phyloP scores from a whole-genome alignment of 23 tunicate species.

The Corella eumyota region DNA sequence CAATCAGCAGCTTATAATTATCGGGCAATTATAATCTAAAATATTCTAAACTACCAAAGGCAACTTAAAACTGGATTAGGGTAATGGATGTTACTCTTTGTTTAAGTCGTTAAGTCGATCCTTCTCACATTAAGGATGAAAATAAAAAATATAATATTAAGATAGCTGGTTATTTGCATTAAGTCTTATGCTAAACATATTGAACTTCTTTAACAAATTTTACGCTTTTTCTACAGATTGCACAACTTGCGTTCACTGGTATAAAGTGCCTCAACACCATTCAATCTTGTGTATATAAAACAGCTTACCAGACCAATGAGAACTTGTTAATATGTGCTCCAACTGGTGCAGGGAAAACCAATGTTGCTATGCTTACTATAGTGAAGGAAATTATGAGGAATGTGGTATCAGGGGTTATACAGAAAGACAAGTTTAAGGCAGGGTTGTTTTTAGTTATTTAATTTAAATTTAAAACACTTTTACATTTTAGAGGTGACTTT shows the following conservation, averaged over 20 bases:
- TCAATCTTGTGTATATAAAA: slow-evolving; percentile 84
- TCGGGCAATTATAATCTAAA: too few relatives aligned
- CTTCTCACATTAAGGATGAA: too few relatives aligned
- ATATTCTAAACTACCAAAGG: too few relatives aligned
- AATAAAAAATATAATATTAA: too few relatives aligned
- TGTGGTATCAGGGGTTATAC: slow-evolving; percentile 64
- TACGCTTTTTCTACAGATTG: slow-evolving; percentile 43
- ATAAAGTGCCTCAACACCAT: slow-evolving; percentile 75
- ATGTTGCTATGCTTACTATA: slow-evolving; percentile 95
- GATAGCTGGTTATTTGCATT: too few relatives aligned
- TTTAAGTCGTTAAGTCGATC: too few relatives aligned
- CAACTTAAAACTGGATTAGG: too few relatives aligned
- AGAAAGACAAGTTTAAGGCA: slow-evolving; percentile 84
- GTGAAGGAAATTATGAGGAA: slow-evolving; percentile 62
- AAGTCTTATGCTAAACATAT: too few relatives aligned
- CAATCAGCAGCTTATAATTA: too few relatives aligned
- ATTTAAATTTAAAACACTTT: background rate
- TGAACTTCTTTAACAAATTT: too few relatives aligned
- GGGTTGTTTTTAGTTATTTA: background rate
- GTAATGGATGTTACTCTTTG: too few relatives aligned
- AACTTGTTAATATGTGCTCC: slow-evolving; percentile 97
- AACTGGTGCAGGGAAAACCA: slow-evolving; percentile 99
- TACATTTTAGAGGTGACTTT: background rate
- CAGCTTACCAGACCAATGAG: slow-evolving; percentile 88
- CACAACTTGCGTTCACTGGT: slow-evolving; percentile 77